Evolutionary conservation across 1,140 invertebrate species (phyloP).

Genomic region (Pogonognathellus flavescens): DNA sequence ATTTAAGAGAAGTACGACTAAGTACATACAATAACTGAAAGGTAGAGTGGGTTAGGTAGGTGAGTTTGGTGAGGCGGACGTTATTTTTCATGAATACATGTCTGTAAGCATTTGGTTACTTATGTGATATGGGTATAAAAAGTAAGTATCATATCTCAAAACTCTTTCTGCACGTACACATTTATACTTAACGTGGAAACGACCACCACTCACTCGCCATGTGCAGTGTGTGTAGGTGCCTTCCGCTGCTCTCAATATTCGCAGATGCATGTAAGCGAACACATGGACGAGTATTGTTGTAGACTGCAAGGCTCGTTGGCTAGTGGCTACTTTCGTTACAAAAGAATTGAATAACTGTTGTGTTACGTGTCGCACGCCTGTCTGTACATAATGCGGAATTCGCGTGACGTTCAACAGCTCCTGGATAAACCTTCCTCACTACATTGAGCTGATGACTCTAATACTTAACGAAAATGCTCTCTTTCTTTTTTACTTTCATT

Average conservation of each 20-base stretch:
- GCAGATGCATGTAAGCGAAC: background rate
- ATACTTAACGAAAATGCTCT: background rate
- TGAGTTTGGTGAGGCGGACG: too few relatives aligned
- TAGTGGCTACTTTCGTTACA: background rate
- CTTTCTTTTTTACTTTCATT: background rate
- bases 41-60: too few relatives aligned
- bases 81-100: too few relatives aligned
- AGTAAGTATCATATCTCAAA: too few relatives aligned
- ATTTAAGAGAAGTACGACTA: too few relatives aligned
- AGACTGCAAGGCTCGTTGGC: background rate
- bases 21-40: too few relatives aligned
- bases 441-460: background rate
- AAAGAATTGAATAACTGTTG: conserved; percentile 21
- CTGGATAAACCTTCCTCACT: background rate
- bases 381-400: conserved; percentile 32
- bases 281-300: background rate
- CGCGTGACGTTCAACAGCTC: conserved; percentile 47
- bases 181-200: too few relatives aligned
- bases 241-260: background rate
- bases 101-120: too few relatives aligned
- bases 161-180: too few relatives aligned
- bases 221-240: too few relatives aligned
- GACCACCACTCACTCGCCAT: too few relatives aligned
- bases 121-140: too few relatives aligned
- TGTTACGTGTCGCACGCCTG: conserved; percentile 53